These are phyloP conservation scores for Vidua chalybeata DNA, from an alignment of 2,113 vertebrate genomes.

Conservation along the genomic window DNA sequence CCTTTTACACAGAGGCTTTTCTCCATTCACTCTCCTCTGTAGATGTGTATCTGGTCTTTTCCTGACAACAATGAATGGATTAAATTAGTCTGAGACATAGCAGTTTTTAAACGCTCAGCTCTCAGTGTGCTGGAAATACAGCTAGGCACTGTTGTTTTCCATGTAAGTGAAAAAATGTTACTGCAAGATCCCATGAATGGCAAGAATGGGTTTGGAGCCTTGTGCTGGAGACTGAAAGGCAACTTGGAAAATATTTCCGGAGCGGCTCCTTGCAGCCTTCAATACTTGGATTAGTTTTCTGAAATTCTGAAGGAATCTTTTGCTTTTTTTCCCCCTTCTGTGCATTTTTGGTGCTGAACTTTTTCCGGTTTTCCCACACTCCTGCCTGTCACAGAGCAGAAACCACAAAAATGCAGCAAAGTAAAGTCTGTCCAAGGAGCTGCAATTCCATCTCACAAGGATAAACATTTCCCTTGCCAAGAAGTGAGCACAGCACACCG, in stretches of 20 bases:
- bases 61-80: neutral
- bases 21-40: neutral
- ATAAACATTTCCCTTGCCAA: constrained; percentile 85
- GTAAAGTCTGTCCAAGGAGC: constrained; percentile 85
- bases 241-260: constrained; percentile 81
- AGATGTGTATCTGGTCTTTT: neutral
- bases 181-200: constrained; percentile 53
- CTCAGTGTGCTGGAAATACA: neutral
- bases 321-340: constrained; percentile 80
- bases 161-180: constrained; percentile 57
- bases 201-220: constrained; percentile 65
- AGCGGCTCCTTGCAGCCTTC: constrained; percentile 74
- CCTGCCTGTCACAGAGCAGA: constrained; percentile 91
- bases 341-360: constrained; percentile 87
- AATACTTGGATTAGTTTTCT: constrained; percentile 76
- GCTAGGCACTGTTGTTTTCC: constrained; percentile 23
- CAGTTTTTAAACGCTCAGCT: neutral
- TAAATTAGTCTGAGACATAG: neutral
- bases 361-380: constrained; percentile 99
- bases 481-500: constrained; percentile 73
- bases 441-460: constrained; percentile 87
- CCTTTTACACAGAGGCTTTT: neutral
- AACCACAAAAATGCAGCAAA: constrained; percentile 94
- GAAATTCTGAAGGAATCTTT: constrained; percentile 79
- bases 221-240: constrained; percentile 67